Evolutionary conservation across 2,797 vertebrate species (phyloP).

Genomic region (Propithecus perrieri): DNA sequence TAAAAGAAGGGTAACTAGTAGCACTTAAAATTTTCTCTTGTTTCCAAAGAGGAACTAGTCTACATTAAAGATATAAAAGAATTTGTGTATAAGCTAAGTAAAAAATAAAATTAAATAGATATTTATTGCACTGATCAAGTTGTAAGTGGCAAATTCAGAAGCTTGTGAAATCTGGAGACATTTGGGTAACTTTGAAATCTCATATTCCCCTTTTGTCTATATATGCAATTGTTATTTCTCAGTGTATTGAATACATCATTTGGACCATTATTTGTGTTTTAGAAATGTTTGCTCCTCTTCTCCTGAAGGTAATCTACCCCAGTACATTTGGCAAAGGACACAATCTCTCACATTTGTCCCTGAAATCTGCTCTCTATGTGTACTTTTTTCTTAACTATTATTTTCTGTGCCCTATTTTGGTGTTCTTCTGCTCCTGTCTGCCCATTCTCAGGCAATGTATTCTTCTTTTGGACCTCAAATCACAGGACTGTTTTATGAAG

Average conservation of each 20-base stretch:
- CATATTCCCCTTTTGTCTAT: not conserved
- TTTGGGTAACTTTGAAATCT: not conserved
- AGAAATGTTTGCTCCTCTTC: not conserved
- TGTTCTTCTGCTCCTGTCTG: not conserved
- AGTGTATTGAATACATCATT: not conserved
- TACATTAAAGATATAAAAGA: slow-evolving; percentile 8
- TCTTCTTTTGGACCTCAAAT: not conserved
- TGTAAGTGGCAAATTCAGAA: slow-evolving; percentile 36
- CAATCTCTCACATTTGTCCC: not conserved
- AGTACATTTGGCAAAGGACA: not conserved
- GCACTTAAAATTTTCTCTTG: slow-evolving; percentile 25
- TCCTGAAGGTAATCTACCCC: not conserved
- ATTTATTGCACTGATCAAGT: not conserved
- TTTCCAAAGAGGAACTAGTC: not conserved
- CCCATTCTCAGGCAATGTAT: not conserved
- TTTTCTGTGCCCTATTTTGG: fast-evolving
- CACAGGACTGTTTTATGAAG: not conserved
- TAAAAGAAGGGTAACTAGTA: not conserved
- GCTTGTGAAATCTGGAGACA: not conserved
- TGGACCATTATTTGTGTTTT: not conserved
- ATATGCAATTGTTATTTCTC: not conserved
- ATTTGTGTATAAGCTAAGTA: slow-evolving; percentile 9
- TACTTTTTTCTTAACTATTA: not conserved
- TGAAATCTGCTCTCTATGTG: not conserved
- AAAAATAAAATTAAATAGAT: slow-evolving; percentile 24